A percentile compares a stretch with the other conserved stretches of the same genome.
Conservation (phyloP, 2,797 vertebrate species). For the Furcifer pardalis region DNA sequence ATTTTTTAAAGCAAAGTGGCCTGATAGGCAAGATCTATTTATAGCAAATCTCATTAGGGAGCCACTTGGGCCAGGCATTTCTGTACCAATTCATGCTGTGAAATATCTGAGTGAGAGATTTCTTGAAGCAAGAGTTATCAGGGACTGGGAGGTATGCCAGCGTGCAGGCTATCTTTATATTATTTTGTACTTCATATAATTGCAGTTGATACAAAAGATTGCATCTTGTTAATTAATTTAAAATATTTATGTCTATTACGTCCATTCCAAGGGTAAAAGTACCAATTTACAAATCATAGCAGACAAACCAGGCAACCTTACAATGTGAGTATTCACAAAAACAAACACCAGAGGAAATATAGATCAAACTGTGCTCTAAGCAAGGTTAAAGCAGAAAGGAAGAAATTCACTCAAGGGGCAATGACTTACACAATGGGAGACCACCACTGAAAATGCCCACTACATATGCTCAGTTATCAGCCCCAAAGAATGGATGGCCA, state of each 20-base stretch:
- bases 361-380: not conserved
- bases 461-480: not conserved
- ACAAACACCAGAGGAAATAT: not conserved
- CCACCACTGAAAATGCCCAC: not conserved
- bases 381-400: not conserved
- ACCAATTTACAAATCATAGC: not conserved
- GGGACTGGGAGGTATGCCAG: not conserved
- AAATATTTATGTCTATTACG: not conserved
- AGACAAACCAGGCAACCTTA: not conserved
- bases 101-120: not conserved
- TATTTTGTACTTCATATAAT: not conserved
- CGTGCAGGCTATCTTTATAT: not conserved
- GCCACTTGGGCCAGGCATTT: not conserved
- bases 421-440: not conserved
- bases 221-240: not conserved
- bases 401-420: too few relatives aligned
- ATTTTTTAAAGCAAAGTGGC: slow-evolving; percentile 1
- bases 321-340: not conserved
- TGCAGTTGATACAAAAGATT: not conserved
- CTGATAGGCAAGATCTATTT: not conserved
- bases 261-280: not conserved
- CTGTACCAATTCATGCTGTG: not conserved
- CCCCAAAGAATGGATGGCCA: not conserved
- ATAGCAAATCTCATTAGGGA: not conserved
- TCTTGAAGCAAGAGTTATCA: not conserved